Percentiles rank a stretch among this genome's conserved stretches.
phyloP scores from a whole-genome alignment of 1,140 invertebrate genomes.

The Drosophila orosa region DNA sequence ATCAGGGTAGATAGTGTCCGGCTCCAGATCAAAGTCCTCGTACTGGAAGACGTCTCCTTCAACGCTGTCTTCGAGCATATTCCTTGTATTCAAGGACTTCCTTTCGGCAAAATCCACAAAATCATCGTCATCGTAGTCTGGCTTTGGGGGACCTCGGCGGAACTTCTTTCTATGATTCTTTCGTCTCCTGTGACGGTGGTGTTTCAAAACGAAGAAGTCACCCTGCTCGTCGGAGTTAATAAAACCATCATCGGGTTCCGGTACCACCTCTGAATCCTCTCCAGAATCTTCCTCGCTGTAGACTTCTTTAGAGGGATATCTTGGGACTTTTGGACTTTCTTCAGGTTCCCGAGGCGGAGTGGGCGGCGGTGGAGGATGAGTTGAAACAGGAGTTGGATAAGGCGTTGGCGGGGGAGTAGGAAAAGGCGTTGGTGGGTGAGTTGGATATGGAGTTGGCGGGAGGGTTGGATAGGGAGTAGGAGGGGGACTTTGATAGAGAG shows the following conservation, averaged over 20 bases:
- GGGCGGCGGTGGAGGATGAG: not conserved
- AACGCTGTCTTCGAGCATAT: conserved; percentile 34
- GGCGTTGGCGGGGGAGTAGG: not conserved
- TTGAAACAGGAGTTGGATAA: not conserved
- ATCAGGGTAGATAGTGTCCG: conserved; percentile 38
- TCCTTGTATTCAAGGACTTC: conserved; percentile 25
- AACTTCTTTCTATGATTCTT: conserved; percentile 25
- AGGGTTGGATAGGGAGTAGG: not conserved
- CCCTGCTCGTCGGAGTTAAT: conserved; percentile 36
- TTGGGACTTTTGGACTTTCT: conserved; percentile 35
- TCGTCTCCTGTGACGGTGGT: conserved; percentile 34
- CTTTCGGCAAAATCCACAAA: conserved; percentile 61
- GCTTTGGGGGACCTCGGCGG: conserved; percentile 17
- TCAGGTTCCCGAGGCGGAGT: conserved; percentile 1
- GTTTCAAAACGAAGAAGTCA: conserved; percentile 67
- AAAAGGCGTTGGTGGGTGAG: not conserved
- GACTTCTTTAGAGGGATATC: conserved; percentile 28
- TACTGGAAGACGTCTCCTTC: conserved; percentile 78
- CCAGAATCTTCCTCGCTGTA: conserved; percentile 36
- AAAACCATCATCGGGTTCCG: conserved; percentile 27
- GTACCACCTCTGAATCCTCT: conserved; percentile 18
- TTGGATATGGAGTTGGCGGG: not conserved
- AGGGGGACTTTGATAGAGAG: not conserved
- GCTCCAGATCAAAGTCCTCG: conserved; percentile 75
- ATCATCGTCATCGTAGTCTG: conserved; percentile 56